These are phyloP conservation scores for Hirtodrosophila confusa DNA, from an alignment of 2,888 invertebrate species.

Conservation along the genomic window DNA sequence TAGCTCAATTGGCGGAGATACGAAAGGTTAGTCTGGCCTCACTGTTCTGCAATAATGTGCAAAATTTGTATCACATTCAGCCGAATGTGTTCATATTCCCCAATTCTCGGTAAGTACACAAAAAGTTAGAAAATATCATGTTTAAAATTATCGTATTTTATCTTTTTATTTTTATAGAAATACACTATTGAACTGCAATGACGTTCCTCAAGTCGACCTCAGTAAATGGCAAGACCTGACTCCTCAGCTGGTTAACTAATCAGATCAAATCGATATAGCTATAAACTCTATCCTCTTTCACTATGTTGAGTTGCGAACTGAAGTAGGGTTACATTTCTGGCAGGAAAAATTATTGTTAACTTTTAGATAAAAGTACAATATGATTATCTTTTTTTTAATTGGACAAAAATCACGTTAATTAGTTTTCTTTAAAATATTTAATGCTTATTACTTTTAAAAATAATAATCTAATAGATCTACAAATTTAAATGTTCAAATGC, in stretches of 20 bases:
- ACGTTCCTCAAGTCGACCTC: constrained; percentile 70
- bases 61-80: constrained; percentile 87
- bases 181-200: constrained; percentile 60
- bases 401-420: no score
- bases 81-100: constrained; percentile 81
- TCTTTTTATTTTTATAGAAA: constrained; percentile 56
- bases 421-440: no score
- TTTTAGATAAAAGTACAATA: no score
- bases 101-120: constrained; percentile 59
- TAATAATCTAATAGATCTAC: no score
- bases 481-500: no score
- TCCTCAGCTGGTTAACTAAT: constrained; percentile 45
- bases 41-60: constrained; percentile 90
- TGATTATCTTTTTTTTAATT: no score
- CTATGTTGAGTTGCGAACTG: no score
- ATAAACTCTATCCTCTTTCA: no score
- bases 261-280: no score
- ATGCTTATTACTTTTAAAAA: no score
- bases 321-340: no score
- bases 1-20: constrained; percentile 90
- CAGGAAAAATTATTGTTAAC: no score
- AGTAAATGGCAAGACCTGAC: constrained; percentile 73
- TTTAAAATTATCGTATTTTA: neutral
- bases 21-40: constrained; percentile 90
- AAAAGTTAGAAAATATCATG: neutral